Evolutionary conservation across 2,888 invertebrate genomes (phyloP).

Genomic region (Mamestra brassicae): DNA sequence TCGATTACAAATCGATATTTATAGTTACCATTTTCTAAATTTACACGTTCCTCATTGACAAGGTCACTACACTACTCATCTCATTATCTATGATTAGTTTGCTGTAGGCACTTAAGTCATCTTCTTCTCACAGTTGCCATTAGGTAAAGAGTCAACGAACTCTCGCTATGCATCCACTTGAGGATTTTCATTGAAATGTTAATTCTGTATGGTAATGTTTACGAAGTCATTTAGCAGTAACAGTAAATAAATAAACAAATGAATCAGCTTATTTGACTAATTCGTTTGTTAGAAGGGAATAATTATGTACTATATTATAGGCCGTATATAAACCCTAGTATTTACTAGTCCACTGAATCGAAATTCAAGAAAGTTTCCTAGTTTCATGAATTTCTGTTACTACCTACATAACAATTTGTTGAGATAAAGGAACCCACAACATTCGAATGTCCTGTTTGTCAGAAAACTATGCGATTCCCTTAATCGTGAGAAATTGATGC

Average conservation of each 20-base stretch:
- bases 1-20: conserved; percentile 3
- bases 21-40: neutral
- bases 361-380: no score
- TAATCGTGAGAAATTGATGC: neutral
- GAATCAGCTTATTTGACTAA: neutral
- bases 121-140: conserved; percentile 13
- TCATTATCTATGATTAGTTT: conserved; percentile 1
- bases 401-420: neutral
- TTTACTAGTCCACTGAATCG: no score
- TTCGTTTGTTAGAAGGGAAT: neutral
- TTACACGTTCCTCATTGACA: conserved; percentile 11
- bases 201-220: conserved; percentile 3
- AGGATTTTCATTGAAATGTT: conserved; percentile 39
- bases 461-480: neutral
- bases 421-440: no score
- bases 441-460: neutral
- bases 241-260: neutral
- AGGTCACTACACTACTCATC: conserved; percentile 27
- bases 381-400: neutral
- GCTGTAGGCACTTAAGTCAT: conserved; percentile 7
- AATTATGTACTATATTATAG: no score
- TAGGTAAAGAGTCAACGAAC: conserved; percentile 47
- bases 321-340: no score
- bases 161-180: conserved; percentile 19
- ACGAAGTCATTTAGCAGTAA: conserved; percentile 1